phyloP scores from a whole-genome alignment of 2,888 invertebrate genomes.

The Escarpia spicata region DNA sequence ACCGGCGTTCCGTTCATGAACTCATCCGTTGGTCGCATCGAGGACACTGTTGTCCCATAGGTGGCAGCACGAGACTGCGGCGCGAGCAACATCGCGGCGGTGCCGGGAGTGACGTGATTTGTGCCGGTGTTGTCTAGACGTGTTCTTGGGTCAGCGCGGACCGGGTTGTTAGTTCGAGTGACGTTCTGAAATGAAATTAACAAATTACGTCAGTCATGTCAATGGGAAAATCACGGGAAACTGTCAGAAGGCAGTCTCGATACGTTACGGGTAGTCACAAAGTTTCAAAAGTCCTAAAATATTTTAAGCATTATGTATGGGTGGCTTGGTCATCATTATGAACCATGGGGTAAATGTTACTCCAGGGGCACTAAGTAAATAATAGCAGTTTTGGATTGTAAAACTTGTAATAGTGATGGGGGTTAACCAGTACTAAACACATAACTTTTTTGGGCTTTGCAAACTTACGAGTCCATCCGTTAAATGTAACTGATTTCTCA shows the following conservation, averaged over 20 bases:
- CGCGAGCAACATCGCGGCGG: neutral
- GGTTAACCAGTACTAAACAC: too few relatives aligned
- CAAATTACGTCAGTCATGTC: neutral
- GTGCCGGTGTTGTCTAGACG: neutral
- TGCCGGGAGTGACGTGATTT: neutral
- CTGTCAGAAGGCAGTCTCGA: neutral
- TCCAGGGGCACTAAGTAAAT: too few relatives aligned
- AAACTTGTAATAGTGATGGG: too few relatives aligned
- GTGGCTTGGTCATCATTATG: too few relatives aligned
- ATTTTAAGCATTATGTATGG: too few relatives aligned
- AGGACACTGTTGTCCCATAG: neutral
- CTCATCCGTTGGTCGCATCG: neutral
- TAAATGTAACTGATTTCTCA: too few relatives aligned
- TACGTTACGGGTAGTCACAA: too few relatives aligned
- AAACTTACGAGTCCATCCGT: too few relatives aligned
- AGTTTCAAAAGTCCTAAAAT: too few relatives aligned
- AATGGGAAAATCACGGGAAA: neutral
- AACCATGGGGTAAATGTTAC: too few relatives aligned
- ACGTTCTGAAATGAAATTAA: neutral
- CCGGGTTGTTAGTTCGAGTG: neutral
- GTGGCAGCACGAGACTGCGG: neutral
- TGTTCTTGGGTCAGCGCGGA: neutral
- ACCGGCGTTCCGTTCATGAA: neutral
- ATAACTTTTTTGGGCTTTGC: too few relatives aligned
- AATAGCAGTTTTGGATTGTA: too few relatives aligned